Percentiles rank a stretch among this genome's conserved stretches.
Evolutionary conservation across 2,888 invertebrate species (phyloP).

Genomic region (Drosophila antonietae): DNA sequence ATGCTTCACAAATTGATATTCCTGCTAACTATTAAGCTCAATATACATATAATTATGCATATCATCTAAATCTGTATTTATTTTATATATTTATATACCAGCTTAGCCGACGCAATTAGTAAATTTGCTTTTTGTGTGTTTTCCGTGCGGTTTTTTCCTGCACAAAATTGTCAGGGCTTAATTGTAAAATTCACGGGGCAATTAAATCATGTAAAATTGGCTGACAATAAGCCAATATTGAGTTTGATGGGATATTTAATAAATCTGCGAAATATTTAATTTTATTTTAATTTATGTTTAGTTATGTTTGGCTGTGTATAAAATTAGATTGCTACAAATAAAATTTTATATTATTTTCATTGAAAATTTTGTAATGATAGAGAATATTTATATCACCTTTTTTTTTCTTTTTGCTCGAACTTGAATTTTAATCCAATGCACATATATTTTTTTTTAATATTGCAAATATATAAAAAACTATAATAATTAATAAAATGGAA

Average conservation of each 20-base stretch:
- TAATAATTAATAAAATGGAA: too few relatives aligned
- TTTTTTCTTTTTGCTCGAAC: too few relatives aligned
- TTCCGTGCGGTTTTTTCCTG: constrained; percentile 41
- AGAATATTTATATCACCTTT: too few relatives aligned
- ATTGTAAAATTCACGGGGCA: constrained; percentile 22
- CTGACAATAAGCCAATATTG: background rate
- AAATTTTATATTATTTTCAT: too few relatives aligned
- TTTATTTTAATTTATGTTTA: background rate
- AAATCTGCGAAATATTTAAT: background rate
- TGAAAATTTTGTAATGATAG: background rate
- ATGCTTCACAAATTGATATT: constrained; percentile 21
- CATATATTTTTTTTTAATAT: too few relatives aligned
- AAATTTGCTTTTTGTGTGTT: constrained; percentile 29
- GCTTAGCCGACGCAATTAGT: constrained; percentile 39
- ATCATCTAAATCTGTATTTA: background rate
- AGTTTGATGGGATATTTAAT: constrained; percentile 7
- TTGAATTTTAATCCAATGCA: too few relatives aligned
- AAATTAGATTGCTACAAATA: background rate
- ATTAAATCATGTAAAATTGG: constrained; percentile 11
- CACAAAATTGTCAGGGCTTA: constrained; percentile 11
- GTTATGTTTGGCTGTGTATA: background rate
- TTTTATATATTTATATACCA: background rate
- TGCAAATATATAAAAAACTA: too few relatives aligned
- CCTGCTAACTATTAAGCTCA: constrained; percentile 1
- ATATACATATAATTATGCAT: constrained; percentile 20